Evolutionary conservation across 2,888 invertebrate species (phyloP), one percentile per base, ranked within the genome.

Genomic region (Zaprionus obscuricornis): DNA sequence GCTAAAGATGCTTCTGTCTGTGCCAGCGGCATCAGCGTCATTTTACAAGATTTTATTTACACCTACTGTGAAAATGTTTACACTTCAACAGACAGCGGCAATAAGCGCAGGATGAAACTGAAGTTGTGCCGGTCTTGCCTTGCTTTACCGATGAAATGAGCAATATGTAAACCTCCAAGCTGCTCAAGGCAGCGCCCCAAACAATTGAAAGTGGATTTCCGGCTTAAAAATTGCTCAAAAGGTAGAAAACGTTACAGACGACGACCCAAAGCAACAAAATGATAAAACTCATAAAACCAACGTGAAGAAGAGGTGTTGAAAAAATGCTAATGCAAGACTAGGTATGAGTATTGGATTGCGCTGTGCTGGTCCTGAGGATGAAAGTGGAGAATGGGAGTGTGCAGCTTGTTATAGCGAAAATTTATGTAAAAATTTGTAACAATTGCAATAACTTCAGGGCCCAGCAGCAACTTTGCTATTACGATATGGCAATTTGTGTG

Each of bases 171-270:
- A 75, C 70, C 73, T 66, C 62, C 75, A 36, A 60, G 59, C 79
- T 40, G 81, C 77, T 55, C 52, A 60, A 64, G 82, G 85, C 85
- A 56, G 74, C 55, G 58, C 69, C 67, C 65, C 86, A 74, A 85
- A 86, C 86, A 87, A 85, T 87, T 81, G 82, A 86, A 87, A 86
- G 85, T 87, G 86, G 86, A 85, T 85, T 86, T 76, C 86, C 86
- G 78, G 74, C 76, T 74, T 71, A 75, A 81, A 69, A 78, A 75
- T 74, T 66, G 66, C 66, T 74, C 64, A 64, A 84, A 79, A 57
- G 63, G 54, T 57, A 54, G 37, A 39, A 52, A 22, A 45, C 20
- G 31, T 47, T 10, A 26, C 37, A 34, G 24, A 59, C 58, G 60
- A 46, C 39, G 31, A 50, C 31, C 42, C 36, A 39, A 42, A 26